A percentile compares a stretch with the other conserved stretches of the same genome.
Conservation (phyloP, 2,888 invertebrate genomes). For the Chrysomela aeneicollis region DNA sequence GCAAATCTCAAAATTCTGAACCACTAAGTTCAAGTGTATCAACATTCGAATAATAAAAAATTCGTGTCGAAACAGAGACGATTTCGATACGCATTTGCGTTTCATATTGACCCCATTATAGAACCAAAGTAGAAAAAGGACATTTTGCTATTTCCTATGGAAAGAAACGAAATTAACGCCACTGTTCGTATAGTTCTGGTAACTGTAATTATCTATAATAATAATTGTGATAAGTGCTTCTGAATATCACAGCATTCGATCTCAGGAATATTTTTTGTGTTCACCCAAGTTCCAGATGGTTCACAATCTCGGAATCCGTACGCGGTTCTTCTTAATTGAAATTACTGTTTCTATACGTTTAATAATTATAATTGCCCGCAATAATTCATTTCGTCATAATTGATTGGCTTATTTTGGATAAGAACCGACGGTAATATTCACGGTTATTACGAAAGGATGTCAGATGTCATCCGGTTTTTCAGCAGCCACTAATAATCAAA, state of each 20-base stretch:
- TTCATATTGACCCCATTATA: no score
- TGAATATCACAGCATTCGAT: constrained; percentile 35
- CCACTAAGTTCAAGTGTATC: no score
- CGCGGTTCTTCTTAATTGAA: constrained; percentile 36
- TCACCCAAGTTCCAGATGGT: constrained; percentile 33
- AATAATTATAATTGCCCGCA: constrained; percentile 35
- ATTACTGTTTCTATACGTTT: constrained; percentile 36
- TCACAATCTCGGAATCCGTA: constrained; percentile 34
- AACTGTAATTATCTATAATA: constrained; percentile 56
- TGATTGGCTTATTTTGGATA: constrained; percentile 33
- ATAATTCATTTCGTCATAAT: constrained; percentile 36
- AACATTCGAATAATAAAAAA: no score
- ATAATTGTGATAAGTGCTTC: constrained; percentile 52
- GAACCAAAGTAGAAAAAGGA: no score
- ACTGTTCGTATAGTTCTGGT: constrained; percentile 27
- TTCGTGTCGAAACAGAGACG: no score
- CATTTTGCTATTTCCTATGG: no score
- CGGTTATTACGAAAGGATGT: neutral
- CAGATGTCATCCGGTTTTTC: constrained; percentile 1
- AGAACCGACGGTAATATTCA: constrained; percentile 9
- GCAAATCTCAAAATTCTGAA: no score
- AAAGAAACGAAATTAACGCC: no score
- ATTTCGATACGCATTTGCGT: no score
- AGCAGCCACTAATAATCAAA: neutral
- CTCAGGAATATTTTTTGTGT: constrained; percentile 29